Evolutionary conservation across 1,140 invertebrate species (phyloP), one percentile per base, ranked within the genome.

Genomic region (Bombus superbus): DNA sequence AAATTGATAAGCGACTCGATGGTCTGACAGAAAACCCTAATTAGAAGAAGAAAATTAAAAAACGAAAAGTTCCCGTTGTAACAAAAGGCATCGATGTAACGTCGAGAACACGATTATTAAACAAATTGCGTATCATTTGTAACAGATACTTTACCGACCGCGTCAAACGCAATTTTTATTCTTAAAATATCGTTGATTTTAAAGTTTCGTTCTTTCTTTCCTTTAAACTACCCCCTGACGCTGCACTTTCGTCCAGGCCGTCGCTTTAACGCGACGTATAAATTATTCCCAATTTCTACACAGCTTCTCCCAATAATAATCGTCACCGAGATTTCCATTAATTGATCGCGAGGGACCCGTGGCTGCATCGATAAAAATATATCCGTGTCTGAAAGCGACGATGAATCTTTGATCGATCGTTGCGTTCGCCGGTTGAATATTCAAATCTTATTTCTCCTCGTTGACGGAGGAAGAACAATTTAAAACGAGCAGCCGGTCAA

Each of bases 51-150:
- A 28, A 28, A 10, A 32, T 32, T 32, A 32, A 8, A 59, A 3
- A 10, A n/a, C 25, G 57, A 59, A n/a, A 3, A 0, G 3, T 53
- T 53, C 1, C 18, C 47, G 47, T 22, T 53, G 2, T 0, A 22
- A 53, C 1, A 2, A 18, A 18, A 8, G 47, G 5, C 5, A 0
- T 22, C 5, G 47, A 1, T 18, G 1, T 47, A 47, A 47, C 0
- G 5, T 47, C 5, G 47, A 47, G 18, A 47, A 18, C 47, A 0
- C 5, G 47, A 47, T 53, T 22, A 22, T 53, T 53, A 22, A 53
- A 53, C 5, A 53, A 53, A 53, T 53, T 47, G 15, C n/a, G n/a
- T n/a, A n/a, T n/a, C n/a, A n/a, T n/a, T n/a, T n/a, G n/a, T n/a
- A n/a, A n/a, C n/a, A 38, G 38, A 38, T 38, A 38, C 3, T 38